Evolutionary conservation across 2,797 vertebrate genomes (phyloP).

Genomic region (Mareca penelope): DNA sequence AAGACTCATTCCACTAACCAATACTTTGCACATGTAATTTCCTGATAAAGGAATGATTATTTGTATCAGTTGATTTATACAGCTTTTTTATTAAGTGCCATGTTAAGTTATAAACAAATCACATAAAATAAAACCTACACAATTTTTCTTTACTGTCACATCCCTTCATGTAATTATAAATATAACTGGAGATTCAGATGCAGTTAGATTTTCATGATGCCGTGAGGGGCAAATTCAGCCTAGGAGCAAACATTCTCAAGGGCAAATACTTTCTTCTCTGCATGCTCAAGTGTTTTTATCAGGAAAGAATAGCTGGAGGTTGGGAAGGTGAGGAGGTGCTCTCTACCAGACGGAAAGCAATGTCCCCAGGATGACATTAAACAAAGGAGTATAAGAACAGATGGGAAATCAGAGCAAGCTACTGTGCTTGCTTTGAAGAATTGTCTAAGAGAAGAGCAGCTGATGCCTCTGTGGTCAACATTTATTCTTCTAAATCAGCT

Average conservation of each 20-base stretch:
- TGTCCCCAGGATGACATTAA: background rate
- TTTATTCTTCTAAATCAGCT: background rate
- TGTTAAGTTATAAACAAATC: constrained; percentile 56
- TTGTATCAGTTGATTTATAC: constrained; percentile 44
- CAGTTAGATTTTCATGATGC: constrained; percentile 12
- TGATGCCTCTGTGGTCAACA: background rate
- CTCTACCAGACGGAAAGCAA: background rate
- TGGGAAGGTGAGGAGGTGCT: constrained; percentile 30
- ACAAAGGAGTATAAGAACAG: background rate
- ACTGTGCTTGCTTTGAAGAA: background rate
- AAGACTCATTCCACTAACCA: constrained; percentile 39
- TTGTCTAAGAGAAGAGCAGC: background rate
- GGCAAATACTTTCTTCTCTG: background rate
- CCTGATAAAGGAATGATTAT: constrained; percentile 53
- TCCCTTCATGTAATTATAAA: background rate
- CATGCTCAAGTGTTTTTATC: background rate
- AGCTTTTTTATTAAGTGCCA: constrained; percentile 50
- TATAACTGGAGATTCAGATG: background rate
- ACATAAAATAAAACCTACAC: background rate
- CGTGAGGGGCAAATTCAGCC: background rate
- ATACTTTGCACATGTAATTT: constrained; percentile 54
- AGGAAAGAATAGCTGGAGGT: background rate
- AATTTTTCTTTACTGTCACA: background rate
- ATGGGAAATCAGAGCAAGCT: background rate
- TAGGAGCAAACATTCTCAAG: background rate